Conservation (phyloP, 2,888 invertebrate genomes). For the Andrena dorsata region DNA sequence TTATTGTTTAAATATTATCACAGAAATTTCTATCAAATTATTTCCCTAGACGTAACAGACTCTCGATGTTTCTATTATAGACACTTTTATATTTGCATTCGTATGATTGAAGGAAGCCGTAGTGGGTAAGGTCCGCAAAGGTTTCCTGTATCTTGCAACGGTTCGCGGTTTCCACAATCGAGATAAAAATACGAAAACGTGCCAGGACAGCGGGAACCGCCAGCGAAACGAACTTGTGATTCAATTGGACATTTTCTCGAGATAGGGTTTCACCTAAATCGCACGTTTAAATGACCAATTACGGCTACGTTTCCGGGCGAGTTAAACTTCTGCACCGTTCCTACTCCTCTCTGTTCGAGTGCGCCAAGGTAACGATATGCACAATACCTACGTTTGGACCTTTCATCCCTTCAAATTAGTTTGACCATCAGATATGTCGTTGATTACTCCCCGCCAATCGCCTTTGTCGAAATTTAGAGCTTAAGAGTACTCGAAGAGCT, state of each 20-base stretch:
- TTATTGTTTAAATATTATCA: too few species aligned
- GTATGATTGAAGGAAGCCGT: conserved; percentile 1
- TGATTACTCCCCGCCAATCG: conserved; percentile 14
- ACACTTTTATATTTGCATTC: neutral
- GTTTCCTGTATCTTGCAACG: conserved; percentile 4
- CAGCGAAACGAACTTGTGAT: neutral
- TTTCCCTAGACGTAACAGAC: neutral
- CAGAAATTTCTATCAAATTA: neutral
- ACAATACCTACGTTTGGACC: neutral
- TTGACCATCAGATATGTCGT: neutral
- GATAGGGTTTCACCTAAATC: conserved; percentile 20
- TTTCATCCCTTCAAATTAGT: conserved; percentile 15
- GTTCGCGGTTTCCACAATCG: neutral
- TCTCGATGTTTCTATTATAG: neutral
- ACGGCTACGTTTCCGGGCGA: conserved; percentile 12
- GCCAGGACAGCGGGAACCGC: neutral
- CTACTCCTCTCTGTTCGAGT: neutral
- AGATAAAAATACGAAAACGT: conserved; percentile 1
- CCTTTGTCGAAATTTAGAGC: neutral
- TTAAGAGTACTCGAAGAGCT: too few species aligned
- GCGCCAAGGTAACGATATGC: neutral
- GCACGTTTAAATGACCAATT: conserved; percentile 36
- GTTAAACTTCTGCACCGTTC: conserved; percentile 32
- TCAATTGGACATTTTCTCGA: conserved; percentile 17
- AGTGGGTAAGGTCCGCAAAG: neutral